Base-by-base conservation (phyloP, 2,797 vertebrate genomes). In the Sandelia bainsii region DNA sequence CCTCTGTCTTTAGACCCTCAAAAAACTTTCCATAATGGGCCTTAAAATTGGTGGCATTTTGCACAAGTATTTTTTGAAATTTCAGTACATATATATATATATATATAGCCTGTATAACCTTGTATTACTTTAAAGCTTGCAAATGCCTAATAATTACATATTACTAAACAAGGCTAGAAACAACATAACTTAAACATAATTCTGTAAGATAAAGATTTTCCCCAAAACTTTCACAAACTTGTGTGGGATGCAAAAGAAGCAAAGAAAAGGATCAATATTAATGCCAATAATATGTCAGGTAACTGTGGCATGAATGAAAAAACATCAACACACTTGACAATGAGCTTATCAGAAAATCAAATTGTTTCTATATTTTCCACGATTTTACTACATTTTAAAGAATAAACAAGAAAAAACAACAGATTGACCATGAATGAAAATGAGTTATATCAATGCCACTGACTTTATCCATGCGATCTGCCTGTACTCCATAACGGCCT, bases 391-490 rank as follows among this genome's bases (percentile, higher is more conserved):
- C 34, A 51, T 44, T 57, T 54, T 25, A 46, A 12, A 56, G 5
- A 71, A 45, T 23, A 60, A 29, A 48, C 8, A 46, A 39, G 1
- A 22, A 2, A 9, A 2, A 32, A 51, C 17, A 48, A 40, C 25
- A 62, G 51, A 62, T 27, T 1, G 16, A 62, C 53, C 2, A 67
- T 27, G 13, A 19, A 40, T 51, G 1, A 37, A 40, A 45, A 40
- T n/a, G 13, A 71, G 34, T 25, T 60, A 22, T 29, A 17, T 54
- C 10, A 19, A 22, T 50, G 1, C 54, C 11, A 74, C 82, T 49
- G 49, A 98, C 98, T 96, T 98, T 97, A 87, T 99, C 98, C 88
- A 98, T 94, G 69, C 96, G 94, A 87, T 98, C 97, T 48, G 91
- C 82, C 91, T 99, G 96, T 11, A 99, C 93, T 20, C 97, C 97